These are phyloP conservation scores for Scaptomyza polygonia DNA, from an alignment of 2,888 invertebrate species.

Conservation along the genomic window DNA sequence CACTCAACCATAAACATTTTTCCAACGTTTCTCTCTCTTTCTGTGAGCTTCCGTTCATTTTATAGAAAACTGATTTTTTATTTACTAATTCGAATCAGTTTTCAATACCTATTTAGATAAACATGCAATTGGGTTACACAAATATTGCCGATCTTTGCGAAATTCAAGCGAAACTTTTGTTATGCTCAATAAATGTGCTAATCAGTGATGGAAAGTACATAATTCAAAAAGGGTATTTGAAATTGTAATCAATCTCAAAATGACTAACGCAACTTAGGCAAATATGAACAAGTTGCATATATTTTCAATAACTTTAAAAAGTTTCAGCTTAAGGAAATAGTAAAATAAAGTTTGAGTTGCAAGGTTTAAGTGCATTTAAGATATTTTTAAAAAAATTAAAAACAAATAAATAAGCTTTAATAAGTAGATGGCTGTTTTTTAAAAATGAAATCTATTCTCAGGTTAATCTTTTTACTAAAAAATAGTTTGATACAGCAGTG, in stretches of 20 bases:
- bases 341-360: too few species aligned
- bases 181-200: slow-evolving; percentile 33
- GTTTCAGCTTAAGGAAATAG: too few species aligned
- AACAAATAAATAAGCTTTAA: too few species aligned
- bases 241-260: slow-evolving; percentile 26
- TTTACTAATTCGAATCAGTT: slow-evolving; percentile 14
- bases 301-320: not conserved
- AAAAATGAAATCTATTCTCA: too few species aligned
- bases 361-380: too few species aligned
- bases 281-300: not conserved
- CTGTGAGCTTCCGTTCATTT: slow-evolving; percentile 5
- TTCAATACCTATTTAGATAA: slow-evolving; percentile 1
- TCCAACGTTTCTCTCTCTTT: slow-evolving; percentile 12
- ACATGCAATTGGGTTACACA: slow-evolving; percentile 57
- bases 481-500: too few species aligned
- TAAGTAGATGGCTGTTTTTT: too few species aligned
- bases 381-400: too few species aligned
- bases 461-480: too few species aligned
- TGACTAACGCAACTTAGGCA: slow-evolving; percentile 1
- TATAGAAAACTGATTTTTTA: not conserved
- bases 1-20: slow-evolving; percentile 49
- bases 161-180: slow-evolving; percentile 15
- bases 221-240: slow-evolving; percentile 6
- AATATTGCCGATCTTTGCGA: slow-evolving; percentile 48
- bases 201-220: slow-evolving; percentile 20